Conservation (phyloP, 2,888 invertebrate species). For the Blomia tropicalis region DNA sequence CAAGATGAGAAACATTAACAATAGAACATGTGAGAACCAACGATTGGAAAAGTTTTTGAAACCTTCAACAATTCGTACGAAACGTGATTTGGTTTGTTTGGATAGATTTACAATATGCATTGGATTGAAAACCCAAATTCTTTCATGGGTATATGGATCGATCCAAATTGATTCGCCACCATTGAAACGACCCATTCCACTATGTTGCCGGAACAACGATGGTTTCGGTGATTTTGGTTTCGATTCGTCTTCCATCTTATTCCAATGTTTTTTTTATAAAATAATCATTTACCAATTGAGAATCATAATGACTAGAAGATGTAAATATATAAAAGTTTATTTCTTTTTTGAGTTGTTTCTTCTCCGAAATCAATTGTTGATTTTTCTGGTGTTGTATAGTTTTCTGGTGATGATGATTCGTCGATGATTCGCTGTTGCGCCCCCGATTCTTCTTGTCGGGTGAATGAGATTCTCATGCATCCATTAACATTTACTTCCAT, state of each 20-base stretch:
- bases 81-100: conserved; percentile 28
- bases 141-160: conserved; percentile 19
- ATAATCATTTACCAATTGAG: too few species aligned
- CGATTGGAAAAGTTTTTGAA: conserved; percentile 49
- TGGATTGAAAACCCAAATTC: conserved; percentile 29
- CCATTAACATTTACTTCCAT: too few species aligned
- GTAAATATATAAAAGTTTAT: too few species aligned
- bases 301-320: too few species aligned
- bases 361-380: too few species aligned
- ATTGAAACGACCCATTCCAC: background rate
- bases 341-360: too few species aligned
- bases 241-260: background rate
- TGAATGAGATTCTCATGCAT: too few species aligned
- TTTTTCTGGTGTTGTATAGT: too few species aligned
- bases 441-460: too few species aligned
- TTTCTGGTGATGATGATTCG: too few species aligned
- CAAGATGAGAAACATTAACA: conserved; percentile 55
- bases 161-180: conserved; percentile 11
- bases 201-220: background rate
- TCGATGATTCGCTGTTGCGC: too few species aligned
- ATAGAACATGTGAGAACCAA: conserved; percentile 78
- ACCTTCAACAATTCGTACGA: conserved; percentile 28
- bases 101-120: conserved; percentile 31
- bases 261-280: background rate
- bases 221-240: background rate